These are phyloP conservation scores for Papilio polyxenes DNA, from an alignment of 1,140 invertebrate species.

Conservation along the genomic window DNA sequence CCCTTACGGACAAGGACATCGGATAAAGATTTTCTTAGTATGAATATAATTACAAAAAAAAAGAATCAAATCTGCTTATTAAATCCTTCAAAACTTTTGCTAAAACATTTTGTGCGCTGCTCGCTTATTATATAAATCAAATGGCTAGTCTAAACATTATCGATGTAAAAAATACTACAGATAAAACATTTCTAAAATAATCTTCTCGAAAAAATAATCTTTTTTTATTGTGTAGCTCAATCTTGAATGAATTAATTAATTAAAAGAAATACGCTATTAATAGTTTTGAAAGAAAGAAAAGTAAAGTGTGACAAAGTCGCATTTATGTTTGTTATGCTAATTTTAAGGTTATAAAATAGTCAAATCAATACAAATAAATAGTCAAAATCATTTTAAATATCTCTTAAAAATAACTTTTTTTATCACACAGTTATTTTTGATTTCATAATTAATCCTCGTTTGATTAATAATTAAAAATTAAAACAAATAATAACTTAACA, in stretches of 20 bases:
- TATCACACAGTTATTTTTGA: background rate
- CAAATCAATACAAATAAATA: background rate
- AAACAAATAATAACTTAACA: background rate
- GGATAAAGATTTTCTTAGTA: slow-evolving; percentile 40
- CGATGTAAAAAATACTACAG: too few relatives aligned
- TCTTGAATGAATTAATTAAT: too few relatives aligned
- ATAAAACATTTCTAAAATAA: too few relatives aligned
- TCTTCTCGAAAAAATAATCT: background rate
- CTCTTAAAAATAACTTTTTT: background rate
- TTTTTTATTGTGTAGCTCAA: background rate
- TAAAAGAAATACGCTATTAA: too few relatives aligned
- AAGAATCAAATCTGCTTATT: background rate
- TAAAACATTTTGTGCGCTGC: too few relatives aligned
- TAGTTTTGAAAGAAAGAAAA: background rate
- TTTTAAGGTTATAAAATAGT: background rate
- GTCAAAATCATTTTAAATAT: background rate
- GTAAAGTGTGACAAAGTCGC: background rate
- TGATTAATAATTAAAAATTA: too few relatives aligned
- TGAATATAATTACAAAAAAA: background rate
- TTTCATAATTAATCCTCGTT: too few relatives aligned
- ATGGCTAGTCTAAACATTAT: too few relatives aligned
- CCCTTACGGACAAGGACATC: slow-evolving; percentile 37
- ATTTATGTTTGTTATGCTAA: background rate
- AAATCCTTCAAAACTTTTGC: too few relatives aligned
- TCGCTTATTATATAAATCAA: too few relatives aligned